Conservation (phyloP, 2,113 vertebrate species). For the Malurus alboscapulatus region DNA sequence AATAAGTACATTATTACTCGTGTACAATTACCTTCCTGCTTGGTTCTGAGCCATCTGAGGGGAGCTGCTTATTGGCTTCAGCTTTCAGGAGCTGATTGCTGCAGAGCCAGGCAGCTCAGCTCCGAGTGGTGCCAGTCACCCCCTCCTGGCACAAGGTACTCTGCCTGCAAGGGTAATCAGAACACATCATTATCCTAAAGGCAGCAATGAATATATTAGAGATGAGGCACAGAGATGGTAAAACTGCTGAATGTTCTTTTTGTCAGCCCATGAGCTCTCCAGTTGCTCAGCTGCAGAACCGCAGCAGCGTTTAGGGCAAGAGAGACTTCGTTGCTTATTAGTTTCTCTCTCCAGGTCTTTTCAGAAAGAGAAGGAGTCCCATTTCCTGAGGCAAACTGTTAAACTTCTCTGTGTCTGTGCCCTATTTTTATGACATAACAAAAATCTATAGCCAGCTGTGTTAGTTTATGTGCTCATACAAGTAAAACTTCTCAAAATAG, state of each 20-base stretch:
- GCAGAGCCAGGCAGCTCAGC: background rate
- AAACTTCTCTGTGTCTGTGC: background rate
- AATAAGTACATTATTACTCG: conserved; percentile 46
- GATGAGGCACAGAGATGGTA: background rate
- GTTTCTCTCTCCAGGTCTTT: background rate
- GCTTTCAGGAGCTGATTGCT: background rate
- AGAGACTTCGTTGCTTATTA: background rate
- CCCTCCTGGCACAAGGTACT: background rate
- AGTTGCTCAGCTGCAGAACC: background rate
- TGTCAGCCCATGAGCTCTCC: background rate
- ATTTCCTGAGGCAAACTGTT: background rate
- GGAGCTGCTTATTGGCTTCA: background rate
- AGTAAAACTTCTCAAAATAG: background rate
- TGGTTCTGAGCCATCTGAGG: background rate
- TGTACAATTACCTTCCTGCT: conserved; percentile 29
- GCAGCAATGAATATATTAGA: background rate
- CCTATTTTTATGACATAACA: background rate
- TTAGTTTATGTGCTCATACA: background rate
- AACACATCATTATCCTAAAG: background rate
- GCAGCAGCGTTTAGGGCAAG: background rate
- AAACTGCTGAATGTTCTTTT: background rate
- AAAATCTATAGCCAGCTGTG: background rate
- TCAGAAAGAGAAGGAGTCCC: background rate
- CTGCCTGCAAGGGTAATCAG: background rate
- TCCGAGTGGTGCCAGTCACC: background rate